Evolutionary conservation across 1,140 invertebrate species (phyloP).

Genomic region (Scaptomyza montana): DNA sequence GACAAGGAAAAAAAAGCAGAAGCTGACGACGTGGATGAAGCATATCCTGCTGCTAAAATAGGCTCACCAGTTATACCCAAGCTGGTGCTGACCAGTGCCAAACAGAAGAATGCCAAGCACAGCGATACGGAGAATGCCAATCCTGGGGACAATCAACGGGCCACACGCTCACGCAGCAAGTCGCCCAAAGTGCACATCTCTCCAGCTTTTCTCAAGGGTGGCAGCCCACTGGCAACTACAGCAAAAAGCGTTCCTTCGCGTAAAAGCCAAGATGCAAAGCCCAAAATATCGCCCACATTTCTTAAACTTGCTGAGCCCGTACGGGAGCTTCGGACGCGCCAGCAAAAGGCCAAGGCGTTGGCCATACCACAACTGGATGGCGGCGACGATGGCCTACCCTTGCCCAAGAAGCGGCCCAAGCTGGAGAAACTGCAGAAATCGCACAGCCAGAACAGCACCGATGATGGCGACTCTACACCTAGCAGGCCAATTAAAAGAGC

Average conservation of each 20-base stretch:
- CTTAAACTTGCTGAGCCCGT: conserved; percentile 4
- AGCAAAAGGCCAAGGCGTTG: conserved; percentile 37
- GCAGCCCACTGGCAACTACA: neutral
- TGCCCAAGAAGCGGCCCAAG: conserved; percentile 52
- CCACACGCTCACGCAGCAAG: conserved; percentile 62
- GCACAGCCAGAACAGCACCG: conserved; percentile 39
- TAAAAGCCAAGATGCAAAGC: conserved; percentile 31
- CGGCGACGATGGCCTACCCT: conserved; percentile 82
- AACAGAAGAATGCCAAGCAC: conserved; percentile 31
- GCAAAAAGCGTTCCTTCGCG: neutral
- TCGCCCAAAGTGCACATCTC: conserved; percentile 74
- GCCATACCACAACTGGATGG: conserved; percentile 85
- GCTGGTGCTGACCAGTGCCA: conserved; percentile 51
- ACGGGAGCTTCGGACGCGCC: conserved; percentile 56
- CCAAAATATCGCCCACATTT: conserved; percentile 53
- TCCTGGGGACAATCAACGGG: conserved; percentile 34
- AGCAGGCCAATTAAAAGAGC: conserved; percentile 65
- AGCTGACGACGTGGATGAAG: neutral
- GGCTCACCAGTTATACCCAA: conserved; percentile 72
- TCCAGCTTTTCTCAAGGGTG: conserved; percentile 47
- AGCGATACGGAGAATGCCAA: conserved; percentile 58
- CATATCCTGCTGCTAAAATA: conserved; percentile 26
- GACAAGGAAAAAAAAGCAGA: conserved; percentile 3
- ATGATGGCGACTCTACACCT: conserved; percentile 62
- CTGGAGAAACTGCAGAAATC: conserved; percentile 57